These are phyloP conservation scores for Sminthopsis crassicaudata DNA, from an alignment of 2,113 vertebrate genomes.

Conservation along the genomic window DNA sequence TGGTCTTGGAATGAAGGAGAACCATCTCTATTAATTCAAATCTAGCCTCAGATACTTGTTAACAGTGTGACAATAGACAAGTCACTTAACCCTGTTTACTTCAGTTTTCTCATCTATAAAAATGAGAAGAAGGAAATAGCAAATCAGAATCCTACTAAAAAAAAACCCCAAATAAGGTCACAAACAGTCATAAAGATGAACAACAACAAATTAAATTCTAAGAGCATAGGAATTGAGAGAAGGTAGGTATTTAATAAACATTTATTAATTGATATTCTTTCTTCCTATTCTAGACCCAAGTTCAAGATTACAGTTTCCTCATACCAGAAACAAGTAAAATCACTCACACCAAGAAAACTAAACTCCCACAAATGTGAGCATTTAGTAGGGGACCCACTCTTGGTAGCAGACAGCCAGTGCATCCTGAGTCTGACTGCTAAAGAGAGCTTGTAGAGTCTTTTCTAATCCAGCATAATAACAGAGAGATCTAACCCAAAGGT, in stretches of 20 bases:
- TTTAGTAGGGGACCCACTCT: not conserved
- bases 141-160: not conserved
- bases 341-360: not conserved
- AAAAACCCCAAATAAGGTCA: not conserved
- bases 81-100: not conserved
- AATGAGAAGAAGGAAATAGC: not conserved
- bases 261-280: not conserved
- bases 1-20: not conserved
- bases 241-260: not conserved
- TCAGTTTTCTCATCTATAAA: not conserved
- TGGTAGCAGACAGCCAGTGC: not conserved
- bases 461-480: not conserved
- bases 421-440: not conserved
- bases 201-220: not conserved
- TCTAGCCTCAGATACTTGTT: not conserved
- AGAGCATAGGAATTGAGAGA: not conserved
- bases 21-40: not conserved
- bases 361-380: not conserved
- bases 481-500: not conserved
- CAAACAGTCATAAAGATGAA: not conserved
- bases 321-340: constrained; percentile 4
- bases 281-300: constrained; percentile 29
- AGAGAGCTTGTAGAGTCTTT: not conserved
- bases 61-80: not conserved
- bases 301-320: not conserved